Conservation (phyloP, 64 coral and sea anemone species). For the Actinia tenebrosa region DNA sequence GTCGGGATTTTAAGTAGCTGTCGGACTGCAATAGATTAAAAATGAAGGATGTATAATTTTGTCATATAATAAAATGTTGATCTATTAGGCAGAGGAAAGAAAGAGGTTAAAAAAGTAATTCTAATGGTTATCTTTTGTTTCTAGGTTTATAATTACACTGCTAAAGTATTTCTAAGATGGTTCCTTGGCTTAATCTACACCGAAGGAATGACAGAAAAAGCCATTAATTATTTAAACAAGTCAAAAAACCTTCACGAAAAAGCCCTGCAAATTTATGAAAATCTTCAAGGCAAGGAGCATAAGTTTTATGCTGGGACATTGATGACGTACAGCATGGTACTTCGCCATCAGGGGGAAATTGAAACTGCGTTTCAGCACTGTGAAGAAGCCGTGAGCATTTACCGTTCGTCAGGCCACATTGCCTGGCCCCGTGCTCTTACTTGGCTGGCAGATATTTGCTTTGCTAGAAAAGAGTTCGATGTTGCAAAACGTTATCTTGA, state of each 20-base stretch:
- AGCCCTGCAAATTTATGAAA: conserved; percentile 62
- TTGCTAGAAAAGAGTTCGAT: conserved; percentile 30
- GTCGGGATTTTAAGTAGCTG: no score
- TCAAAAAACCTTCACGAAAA: conserved; percentile 54
- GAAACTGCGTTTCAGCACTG: conserved; percentile 47
- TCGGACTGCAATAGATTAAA: no score
- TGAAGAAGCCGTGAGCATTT: conserved; percentile 50
- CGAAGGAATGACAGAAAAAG: background rate
- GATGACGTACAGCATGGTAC: conserved; percentile 65
- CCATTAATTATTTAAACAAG: conserved; percentile 25
- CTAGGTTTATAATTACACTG: conserved; percentile 75
- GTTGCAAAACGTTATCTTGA: conserved; percentile 42
- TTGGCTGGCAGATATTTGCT: conserved; percentile 60
- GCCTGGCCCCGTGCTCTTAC: conserved; percentile 78
- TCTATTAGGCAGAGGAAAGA: no score
- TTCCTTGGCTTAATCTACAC: conserved; percentile 43
- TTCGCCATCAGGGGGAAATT: conserved; percentile 37
- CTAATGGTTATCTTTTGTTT: no score
- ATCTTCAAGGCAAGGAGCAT: conserved; percentile 50
- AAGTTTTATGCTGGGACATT: conserved; percentile 64
- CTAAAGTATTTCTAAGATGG: conserved; percentile 72
- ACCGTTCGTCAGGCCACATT: conserved; percentile 59
- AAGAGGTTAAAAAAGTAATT: no score
- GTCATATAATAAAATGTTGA: no score
- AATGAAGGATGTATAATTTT: no score